Percentiles rank a stretch among this genome's conserved stretches.
These are phyloP conservation scores for Ormia ochracea DNA, from an alignment of 2,888 invertebrate species.

Conservation along the genomic window DNA sequence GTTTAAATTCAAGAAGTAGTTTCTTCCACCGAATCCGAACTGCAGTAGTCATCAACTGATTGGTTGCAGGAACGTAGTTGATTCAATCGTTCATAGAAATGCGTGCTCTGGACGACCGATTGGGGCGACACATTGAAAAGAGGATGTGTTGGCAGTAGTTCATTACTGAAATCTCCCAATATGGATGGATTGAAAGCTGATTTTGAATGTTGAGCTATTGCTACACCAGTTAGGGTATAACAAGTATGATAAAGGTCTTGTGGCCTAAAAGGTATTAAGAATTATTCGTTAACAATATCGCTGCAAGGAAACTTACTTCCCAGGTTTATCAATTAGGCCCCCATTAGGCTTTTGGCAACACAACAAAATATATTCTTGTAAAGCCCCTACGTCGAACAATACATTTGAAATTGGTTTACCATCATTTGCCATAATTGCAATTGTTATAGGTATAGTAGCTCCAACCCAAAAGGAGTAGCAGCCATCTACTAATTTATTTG, in stretches of 20 bases:
- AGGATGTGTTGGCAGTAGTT: conserved; percentile 87
- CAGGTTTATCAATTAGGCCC: conserved; percentile 97
- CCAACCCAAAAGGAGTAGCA: conserved; percentile 99
- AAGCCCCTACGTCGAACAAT: conserved; percentile 88
- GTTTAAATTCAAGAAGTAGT: not conserved
- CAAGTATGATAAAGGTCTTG: conserved; percentile 98
- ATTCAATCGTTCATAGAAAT: conserved; percentile 74
- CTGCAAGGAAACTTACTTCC: conserved; percentile 85
- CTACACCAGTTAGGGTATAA: conserved; percentile 95
- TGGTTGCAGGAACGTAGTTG: conserved; percentile 47
- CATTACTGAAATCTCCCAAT: conserved; percentile 83
- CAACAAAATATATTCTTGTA: conserved; percentile 95
- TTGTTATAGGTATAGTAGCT: conserved; percentile 91
- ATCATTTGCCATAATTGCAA: conserved; percentile 82
- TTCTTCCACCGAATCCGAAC: conserved; percentile 35
- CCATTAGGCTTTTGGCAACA: conserved; percentile 93
- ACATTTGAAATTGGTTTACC: conserved; percentile 71
- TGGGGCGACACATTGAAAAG: conserved; percentile 88
- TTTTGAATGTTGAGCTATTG: conserved; percentile 89
- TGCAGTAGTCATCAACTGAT: not conserved
- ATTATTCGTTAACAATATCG: not conserved
- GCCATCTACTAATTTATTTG: conserved; percentile 98
- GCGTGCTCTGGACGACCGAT: conserved; percentile 78
- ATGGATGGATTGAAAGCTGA: conserved; percentile 78
- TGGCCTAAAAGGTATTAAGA: conserved; percentile 79